A percentile compares a stretch with the other conserved stretches of the same genome.
Conservation (phyloP, 2,888 invertebrate genomes). For the Amorpha juglandis region DNA sequence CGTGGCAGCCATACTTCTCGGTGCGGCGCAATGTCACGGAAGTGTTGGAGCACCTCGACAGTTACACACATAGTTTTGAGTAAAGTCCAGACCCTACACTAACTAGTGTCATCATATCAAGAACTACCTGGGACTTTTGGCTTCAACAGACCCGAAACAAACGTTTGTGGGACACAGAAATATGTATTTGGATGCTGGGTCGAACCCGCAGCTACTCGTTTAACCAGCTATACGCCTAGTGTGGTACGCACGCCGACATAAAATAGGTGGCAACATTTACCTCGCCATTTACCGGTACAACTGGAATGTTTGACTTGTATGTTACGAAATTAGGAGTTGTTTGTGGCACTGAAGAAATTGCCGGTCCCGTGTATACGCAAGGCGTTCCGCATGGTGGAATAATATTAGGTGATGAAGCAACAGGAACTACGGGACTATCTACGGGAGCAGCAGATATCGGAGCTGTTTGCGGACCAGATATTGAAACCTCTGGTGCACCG, state of each 20-base stretch:
- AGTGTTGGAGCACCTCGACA: no score
- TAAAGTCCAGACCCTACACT: no score
- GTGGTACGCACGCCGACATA: background rate
- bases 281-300: conserved; percentile 46
- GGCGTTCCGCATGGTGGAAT: conserved; percentile 65
- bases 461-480: conserved; percentile 51
- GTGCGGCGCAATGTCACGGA: no score
- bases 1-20: no score
- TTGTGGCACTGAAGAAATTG: conserved; percentile 49
- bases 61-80: no score
- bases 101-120: no score
- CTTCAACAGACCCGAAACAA: no score
- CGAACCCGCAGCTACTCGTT: no score
- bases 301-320: conserved; percentile 60
- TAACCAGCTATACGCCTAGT: no score
- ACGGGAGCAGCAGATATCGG: conserved; percentile 55
- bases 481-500: conserved; percentile 52
- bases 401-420: conserved; percentile 48
- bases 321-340: conserved; percentile 56
- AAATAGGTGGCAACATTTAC: conserved; percentile 18
- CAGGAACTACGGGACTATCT: conserved; percentile 48
- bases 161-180: no score
- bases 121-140: no score
- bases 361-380: conserved; percentile 59
- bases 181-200: no score